Evolutionary conservation across 1,140 invertebrate species (phyloP).

Genomic region (Potamilus streckersoni): DNA sequence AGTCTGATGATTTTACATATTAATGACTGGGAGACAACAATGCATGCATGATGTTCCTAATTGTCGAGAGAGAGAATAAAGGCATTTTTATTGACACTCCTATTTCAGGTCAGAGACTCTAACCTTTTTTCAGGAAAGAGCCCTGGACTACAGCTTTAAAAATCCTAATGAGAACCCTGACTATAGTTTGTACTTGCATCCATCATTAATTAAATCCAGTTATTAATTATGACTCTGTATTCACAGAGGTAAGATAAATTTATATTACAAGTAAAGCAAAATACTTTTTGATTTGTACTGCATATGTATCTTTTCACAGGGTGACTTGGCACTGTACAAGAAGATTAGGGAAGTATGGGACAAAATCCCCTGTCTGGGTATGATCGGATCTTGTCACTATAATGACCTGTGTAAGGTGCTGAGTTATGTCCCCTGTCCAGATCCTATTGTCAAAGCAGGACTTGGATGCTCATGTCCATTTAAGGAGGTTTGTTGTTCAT

Average conservation of each 20-base stretch:
- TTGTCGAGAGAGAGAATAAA: too few relatives aligned
- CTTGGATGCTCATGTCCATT: slow-evolving; percentile 56
- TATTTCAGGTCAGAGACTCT: background rate
- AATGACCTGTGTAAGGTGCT: slow-evolving; percentile 46
- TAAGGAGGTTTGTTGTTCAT: slow-evolving; percentile 35
- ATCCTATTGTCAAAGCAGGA: slow-evolving; percentile 36
- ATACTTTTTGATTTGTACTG: too few relatives aligned
- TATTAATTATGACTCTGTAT: background rate
- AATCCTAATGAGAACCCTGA: too few relatives aligned
- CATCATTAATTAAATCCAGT: background rate
- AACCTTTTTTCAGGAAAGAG: too few relatives aligned
- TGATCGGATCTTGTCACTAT: slow-evolving; percentile 49
- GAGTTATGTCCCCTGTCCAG: slow-evolving; percentile 36
- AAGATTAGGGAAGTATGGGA: slow-evolving; percentile 33
- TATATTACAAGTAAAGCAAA: background rate
- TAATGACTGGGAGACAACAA: too few relatives aligned
- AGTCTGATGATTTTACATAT: too few relatives aligned
- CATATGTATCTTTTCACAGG: slow-evolving; percentile 25
- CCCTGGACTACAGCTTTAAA: too few relatives aligned
- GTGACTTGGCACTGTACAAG: slow-evolving; percentile 37
- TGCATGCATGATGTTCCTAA: too few relatives aligned
- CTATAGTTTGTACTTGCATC: background rate
- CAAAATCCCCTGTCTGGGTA: slow-evolving; percentile 50
- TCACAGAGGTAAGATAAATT: background rate
- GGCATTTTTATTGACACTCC: too few relatives aligned